A percentile compares a stretch with the other conserved stretches of the same genome.
These are phyloP conservation scores for Epinephelus malabaricus DNA, from an alignment of 2,797 vertebrate genomes.

Conservation along the genomic window DNA sequence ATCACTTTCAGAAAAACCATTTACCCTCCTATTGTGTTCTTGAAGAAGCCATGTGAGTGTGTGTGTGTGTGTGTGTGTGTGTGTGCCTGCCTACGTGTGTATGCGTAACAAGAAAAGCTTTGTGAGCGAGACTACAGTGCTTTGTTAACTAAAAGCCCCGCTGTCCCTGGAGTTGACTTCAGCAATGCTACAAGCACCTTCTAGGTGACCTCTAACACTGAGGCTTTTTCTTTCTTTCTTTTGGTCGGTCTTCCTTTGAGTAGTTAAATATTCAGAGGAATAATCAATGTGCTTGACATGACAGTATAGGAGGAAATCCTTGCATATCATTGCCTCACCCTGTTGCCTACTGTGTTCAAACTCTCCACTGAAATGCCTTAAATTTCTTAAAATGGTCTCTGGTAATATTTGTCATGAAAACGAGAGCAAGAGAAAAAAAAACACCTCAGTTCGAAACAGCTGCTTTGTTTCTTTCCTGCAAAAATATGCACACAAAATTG, in stretches of 20 bases:
- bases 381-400: constrained; percentile 12
- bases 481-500: neutral
- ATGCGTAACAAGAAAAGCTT: constrained; percentile 72
- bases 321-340: constrained; percentile 12
- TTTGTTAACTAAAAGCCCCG: constrained; percentile 79
- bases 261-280: constrained; percentile 14
- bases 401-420: neutral
- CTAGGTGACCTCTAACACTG: constrained; percentile 63
- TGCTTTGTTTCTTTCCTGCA: neutral
- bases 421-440: neutral
- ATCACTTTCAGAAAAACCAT: constrained; percentile 89
- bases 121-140: constrained; percentile 69
- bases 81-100: constrained; percentile 24
- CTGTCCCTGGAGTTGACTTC: constrained; percentile 70
- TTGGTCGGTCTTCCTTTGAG: constrained; percentile 4
- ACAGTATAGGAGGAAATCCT: constrained; percentile 8
- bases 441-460: neutral
- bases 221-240: constrained; percentile 7
- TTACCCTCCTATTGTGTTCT: constrained; percentile 88
- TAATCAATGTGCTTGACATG: constrained; percentile 16
- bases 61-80: constrained; percentile 16
- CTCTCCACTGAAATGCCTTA: neutral
- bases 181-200: constrained; percentile 63
- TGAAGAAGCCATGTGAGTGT: constrained; percentile 68
- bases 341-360: constrained; percentile 11